phyloP scores from a whole-genome alignment of 2,888 invertebrate genomes.

The Macrosoma leucophasiata region DNA sequence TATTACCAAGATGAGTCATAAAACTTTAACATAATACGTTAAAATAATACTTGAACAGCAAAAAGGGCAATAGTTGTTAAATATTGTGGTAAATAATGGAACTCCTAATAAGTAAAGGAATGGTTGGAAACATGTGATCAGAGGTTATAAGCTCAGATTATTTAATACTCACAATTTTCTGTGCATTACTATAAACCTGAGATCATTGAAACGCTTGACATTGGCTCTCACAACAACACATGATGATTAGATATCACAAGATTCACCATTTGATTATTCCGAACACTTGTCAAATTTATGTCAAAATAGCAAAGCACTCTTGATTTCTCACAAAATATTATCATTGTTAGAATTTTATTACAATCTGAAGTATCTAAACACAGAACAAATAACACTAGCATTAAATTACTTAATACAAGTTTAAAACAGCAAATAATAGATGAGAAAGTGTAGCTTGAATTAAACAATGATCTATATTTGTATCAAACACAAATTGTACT shows the following conservation, averaged over 20 bases:
- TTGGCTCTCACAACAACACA: constrained; percentile 2
- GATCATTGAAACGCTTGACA: constrained; percentile 6
- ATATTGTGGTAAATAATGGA: no score
- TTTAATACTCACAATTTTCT: constrained; percentile 61
- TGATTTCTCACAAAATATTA: constrained; percentile 35
- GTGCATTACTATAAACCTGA: constrained; percentile 42
- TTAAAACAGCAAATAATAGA: constrained; percentile 9
- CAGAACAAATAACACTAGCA: no score
- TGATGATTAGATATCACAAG: constrained; percentile 34
- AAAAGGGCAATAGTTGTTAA: no score
- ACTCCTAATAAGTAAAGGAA: no score
- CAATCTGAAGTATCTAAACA: no score
- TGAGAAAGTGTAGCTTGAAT: constrained; percentile 20
- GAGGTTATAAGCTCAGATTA: no score
- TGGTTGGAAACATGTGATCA: no score
- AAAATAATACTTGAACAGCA: no score
- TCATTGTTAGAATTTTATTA: no score
- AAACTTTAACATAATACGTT: no score
- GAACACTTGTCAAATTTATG: constrained; percentile 50
- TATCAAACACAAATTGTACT: constrained; percentile 29
- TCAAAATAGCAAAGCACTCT: constrained; percentile 46
- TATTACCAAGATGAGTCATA: no score
- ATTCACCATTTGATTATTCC: constrained; percentile 28
- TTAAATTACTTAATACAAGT: no score
- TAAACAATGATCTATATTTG: constrained; percentile 30